phyloP scores from a whole-genome alignment of 2,888 invertebrate species.

The Drosophila phalerata region DNA sequence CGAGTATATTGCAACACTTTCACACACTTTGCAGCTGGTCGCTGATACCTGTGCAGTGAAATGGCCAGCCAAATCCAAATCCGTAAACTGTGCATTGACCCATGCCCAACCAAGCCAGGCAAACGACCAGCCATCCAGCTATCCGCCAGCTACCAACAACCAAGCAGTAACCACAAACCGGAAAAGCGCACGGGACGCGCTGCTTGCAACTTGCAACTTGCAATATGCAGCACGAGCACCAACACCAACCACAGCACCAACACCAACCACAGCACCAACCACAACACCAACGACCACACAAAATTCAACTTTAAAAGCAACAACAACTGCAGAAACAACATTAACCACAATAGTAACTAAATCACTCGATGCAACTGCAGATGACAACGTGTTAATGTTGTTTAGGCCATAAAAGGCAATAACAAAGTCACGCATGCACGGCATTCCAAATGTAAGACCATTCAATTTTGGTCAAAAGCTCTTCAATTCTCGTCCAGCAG shows the following conservation, averaged over 20 bases:
- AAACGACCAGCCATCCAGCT: slow-evolving; percentile 30
- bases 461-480: slow-evolving; percentile 39
- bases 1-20: slow-evolving; percentile 72
- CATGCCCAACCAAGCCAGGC: slow-evolving; percentile 46
- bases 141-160: slow-evolving; percentile 54
- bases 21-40: slow-evolving; percentile 63
- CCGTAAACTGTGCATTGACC: slow-evolving; percentile 81
- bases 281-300: not conserved
- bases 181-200: slow-evolving; percentile 63
- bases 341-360: slow-evolving; percentile 42
- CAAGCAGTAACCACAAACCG: slow-evolving; percentile 61
- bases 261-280: slow-evolving; percentile 9
- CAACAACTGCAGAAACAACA: slow-evolving; percentile 13
- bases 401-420: slow-evolving; percentile 58
- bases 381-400: slow-evolving; percentile 41
- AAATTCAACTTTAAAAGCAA: not conserved
- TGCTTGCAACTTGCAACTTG: slow-evolving; percentile 3
- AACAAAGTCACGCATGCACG: slow-evolving; percentile 49
- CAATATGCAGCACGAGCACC: slow-evolving; percentile 13
- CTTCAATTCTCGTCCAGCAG: slow-evolving; percentile 13
- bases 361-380: slow-evolving; percentile 27
- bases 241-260: not conserved
- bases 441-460: slow-evolving; percentile 39
- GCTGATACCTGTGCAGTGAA: slow-evolving; percentile 53
- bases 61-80: slow-evolving; percentile 76